Percentiles rank a stretch among this genome's conserved stretches.
Conservation (phyloP, 2,797 vertebrate species). For the Argya squamiceps region DNA sequence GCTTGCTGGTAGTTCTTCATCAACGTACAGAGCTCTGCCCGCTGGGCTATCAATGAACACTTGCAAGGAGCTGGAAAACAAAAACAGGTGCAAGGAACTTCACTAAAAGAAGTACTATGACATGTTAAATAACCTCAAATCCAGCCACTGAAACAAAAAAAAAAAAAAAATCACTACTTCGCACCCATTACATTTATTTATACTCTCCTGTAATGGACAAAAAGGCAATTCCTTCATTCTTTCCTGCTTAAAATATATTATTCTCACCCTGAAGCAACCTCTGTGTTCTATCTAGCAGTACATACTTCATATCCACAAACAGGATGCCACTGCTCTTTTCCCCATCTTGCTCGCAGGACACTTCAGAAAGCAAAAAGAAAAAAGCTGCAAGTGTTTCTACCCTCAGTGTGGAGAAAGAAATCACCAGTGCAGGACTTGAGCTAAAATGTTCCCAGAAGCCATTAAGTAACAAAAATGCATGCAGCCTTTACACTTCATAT, state of each 20-base stretch:
- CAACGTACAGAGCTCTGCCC: constrained; percentile 83
- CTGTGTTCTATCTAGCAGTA: background rate
- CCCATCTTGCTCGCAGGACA: background rate
- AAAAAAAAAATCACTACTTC: background rate
- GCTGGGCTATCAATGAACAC: constrained; percentile 71
- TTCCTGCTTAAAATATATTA: background rate
- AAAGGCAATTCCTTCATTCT: background rate
- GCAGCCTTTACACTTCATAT: background rate
- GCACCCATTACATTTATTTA: background rate
- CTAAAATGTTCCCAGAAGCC: background rate
- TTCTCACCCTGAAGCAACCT: background rate
- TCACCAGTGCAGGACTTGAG: background rate
- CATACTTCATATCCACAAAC: background rate
- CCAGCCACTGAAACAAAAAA: background rate
- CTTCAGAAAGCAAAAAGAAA: background rate
- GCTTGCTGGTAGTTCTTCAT: constrained; percentile 87
- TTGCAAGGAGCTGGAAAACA: constrained; percentile 72
- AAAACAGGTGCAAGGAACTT: background rate
- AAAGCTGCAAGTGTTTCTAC: background rate
- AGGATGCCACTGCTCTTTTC: background rate
- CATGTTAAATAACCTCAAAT: background rate
- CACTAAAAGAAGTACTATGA: background rate
- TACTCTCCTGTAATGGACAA: background rate
- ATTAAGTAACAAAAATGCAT: background rate
- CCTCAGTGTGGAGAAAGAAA: background rate